Conservation (phyloP, 2,113 vertebrate genomes). For the Ranitomeya variabilis region DNA sequence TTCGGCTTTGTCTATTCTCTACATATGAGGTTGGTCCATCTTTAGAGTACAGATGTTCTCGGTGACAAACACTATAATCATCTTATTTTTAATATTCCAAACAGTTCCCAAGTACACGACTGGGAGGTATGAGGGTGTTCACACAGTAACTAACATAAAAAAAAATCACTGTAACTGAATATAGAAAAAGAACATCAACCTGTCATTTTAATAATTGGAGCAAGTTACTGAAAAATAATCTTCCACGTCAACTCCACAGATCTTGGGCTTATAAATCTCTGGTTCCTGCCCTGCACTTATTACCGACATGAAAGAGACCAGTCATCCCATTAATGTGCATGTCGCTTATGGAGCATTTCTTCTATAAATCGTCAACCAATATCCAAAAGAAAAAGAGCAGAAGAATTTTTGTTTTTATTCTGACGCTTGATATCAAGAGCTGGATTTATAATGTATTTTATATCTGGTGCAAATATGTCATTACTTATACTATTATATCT, state of each 20-base stretch:
- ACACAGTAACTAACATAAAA: background rate
- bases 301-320: background rate
- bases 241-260: background rate
- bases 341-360: background rate
- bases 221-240: background rate
- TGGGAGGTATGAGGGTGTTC: background rate
- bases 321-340: background rate
- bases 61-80: slow-evolving; percentile 13
- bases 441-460: background rate
- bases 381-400: background rate
- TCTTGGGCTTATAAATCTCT: background rate
- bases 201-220: background rate
- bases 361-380: background rate
- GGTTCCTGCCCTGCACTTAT: background rate
- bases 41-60: background rate
- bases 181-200: background rate
- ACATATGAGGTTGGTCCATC: background rate
- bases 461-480: background rate
- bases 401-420: background rate
- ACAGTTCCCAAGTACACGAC: background rate
- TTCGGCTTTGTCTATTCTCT: too few species aligned
- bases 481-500: background rate
- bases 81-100: slow-evolving; percentile 11
- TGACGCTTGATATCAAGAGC: background rate
- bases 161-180: background rate